A percentile compares a stretch with the other conserved stretches of the same genome.
phyloP scores from a whole-genome alignment of 2,113 vertebrate genomes.

The Aramus guarauna region DNA sequence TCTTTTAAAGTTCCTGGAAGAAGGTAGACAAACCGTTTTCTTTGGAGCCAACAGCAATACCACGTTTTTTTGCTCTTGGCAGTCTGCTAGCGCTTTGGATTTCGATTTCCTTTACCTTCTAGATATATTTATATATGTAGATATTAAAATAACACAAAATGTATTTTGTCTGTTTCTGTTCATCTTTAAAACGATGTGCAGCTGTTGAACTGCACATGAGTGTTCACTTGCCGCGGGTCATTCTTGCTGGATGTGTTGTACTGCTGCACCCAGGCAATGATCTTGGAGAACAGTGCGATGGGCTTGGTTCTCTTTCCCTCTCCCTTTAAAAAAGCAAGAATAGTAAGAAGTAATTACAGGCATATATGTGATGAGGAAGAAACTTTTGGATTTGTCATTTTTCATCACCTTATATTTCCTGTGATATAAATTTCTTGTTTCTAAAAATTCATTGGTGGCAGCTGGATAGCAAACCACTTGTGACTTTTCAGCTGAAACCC shows the following conservation, averaged over 20 bases:
- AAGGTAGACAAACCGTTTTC: not conserved
- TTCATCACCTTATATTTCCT: not conserved
- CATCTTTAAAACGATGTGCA: conserved; percentile 43
- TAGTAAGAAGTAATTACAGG: not conserved
- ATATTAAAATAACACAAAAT: conserved; percentile 49
- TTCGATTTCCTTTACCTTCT: conserved; percentile 53
- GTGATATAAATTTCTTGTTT: not conserved
- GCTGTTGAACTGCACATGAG: conserved; percentile 36
- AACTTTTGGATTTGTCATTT: not conserved
- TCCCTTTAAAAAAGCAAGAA: not conserved
- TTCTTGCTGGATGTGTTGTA: not conserved
- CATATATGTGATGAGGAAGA: not conserved
- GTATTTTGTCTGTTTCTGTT: conserved; percentile 59
- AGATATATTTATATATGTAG: conserved; percentile 44
- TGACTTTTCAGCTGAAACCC: not conserved
- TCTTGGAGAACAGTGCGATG: not conserved
- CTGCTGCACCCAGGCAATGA: not conserved
- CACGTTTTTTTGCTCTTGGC: conserved; percentile 31
- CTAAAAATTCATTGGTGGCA: not conserved
- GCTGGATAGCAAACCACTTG: not conserved
- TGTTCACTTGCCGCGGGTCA: not conserved
- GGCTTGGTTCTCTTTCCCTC: not conserved
- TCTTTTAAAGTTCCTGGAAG: conserved; percentile 40
- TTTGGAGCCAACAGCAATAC: conserved; percentile 35
- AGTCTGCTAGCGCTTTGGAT: conserved; percentile 11